Percentiles rank a stretch among this genome's conserved stretches.
These are phyloP conservation scores for Sarcoramphus papa DNA, from an alignment of 2,797 vertebrate species.

Conservation along the genomic window DNA sequence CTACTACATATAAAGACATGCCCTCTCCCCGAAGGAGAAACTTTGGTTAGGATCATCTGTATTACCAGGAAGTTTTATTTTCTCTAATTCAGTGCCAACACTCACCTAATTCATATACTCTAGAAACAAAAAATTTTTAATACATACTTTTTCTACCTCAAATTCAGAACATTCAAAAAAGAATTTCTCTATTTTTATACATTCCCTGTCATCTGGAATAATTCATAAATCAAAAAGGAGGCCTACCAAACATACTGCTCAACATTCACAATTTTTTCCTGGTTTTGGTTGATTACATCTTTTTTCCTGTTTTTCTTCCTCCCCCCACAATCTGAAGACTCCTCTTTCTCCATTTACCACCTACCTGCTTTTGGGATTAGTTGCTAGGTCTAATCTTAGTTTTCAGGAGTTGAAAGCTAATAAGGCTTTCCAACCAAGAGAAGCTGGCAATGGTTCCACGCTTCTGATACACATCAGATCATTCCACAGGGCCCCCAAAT, in stretches of 20 bases:
- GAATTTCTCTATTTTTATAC: background rate
- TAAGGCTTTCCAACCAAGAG: background rate
- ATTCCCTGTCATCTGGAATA: background rate
- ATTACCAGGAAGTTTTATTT: background rate
- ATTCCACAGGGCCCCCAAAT: background rate
- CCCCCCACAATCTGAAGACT: background rate
- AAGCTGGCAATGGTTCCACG: background rate
- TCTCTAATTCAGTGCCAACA: background rate
- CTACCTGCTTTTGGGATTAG: background rate
- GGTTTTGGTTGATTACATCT: background rate
- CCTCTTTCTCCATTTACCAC: background rate
- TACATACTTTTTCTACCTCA: background rate
- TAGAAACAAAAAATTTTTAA: background rate
- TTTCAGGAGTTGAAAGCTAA: background rate
- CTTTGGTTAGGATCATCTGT: background rate
- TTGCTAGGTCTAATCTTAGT: background rate
- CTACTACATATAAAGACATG: background rate
- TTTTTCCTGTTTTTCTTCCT: too few species aligned
- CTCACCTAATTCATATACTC: background rate
- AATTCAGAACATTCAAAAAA: background rate
- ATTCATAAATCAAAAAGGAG: background rate
- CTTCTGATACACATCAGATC: background rate
- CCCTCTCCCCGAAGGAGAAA: background rate
- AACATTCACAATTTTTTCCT: background rate
- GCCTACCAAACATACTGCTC: background rate